phyloP scores from a whole-genome alignment of 92 coral and sea anemone genomes.

The Porites evermanni region DNA sequence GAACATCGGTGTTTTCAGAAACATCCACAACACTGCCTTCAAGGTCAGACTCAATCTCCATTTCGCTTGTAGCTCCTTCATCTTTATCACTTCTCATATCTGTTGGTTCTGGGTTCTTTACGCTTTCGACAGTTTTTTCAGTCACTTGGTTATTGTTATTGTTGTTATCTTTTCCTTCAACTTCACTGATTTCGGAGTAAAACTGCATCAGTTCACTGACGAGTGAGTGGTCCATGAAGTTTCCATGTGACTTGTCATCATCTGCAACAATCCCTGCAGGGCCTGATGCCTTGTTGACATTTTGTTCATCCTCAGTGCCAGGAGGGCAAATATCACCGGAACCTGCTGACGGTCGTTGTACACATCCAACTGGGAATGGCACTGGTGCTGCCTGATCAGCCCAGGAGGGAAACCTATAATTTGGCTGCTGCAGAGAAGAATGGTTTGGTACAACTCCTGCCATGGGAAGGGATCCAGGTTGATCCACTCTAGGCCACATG shows the following conservation, averaged over 20 bases:
- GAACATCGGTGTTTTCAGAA: background rate
- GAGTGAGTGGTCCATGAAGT: conserved; percentile 33
- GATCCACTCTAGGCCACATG: background rate
- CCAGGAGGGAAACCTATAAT: background rate
- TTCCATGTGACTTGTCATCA: background rate
- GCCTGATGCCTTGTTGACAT: background rate
- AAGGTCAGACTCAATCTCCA: conserved; percentile 14
- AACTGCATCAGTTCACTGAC: conserved; percentile 28
- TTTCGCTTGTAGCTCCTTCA: background rate
- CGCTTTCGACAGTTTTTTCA: background rate
- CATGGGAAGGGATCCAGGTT: background rate
- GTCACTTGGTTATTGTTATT: background rate
- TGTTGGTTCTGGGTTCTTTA: background rate
- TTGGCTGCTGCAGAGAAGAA: background rate
- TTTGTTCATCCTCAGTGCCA: conserved; percentile 12
- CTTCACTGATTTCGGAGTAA: conserved; percentile 37
- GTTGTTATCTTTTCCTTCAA: background rate
- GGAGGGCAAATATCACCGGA: conserved; percentile 19
- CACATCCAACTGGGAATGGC: conserved; percentile 1
- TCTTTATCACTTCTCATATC: background rate
- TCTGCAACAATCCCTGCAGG: background rate
- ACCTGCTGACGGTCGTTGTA: background rate
- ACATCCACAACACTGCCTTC: conserved; percentile 15
- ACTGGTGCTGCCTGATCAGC: background rate
- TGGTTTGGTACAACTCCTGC: background rate